Evolutionary conservation across 2,797 vertebrate genomes (phyloP), one percentile per base, ranked within the genome.

Genomic region (Poeciliopsis turneri): DNA sequence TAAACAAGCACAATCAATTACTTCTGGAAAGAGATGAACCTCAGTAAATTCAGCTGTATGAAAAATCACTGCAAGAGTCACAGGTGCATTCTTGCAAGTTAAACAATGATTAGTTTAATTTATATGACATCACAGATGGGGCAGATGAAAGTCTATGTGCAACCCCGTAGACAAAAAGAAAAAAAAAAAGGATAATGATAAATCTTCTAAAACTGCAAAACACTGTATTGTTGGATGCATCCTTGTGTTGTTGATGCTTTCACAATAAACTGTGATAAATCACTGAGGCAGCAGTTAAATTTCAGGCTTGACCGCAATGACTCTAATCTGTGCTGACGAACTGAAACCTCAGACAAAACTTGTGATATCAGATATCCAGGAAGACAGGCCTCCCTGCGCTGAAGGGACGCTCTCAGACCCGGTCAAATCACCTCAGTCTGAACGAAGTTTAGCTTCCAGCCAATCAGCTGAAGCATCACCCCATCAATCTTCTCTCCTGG

Each of bases 401-500:
- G 59, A 84, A 83, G 66, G 55, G 87, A 87, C 76, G 5, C 72
- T 87, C 82, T 78, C 71, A 57, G 90, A 46, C 81, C 82, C 13
- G 45, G 88, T 87, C 86, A 86, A 83, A 57, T 92, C 90, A 93
- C 87, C 82, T 78, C 77, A 86, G 87, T 83, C 82, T 85, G 90
- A 92, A 87, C 87, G 55, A 82, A 92, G 89, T 85, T 84, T 87
- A 80, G 87, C 88, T 86, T 87, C 72, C 79, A 87, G 88, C 87
- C 73, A 74, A 79, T 88, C 80, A 76, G 77, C 82, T 45, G 77
- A 89, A 82, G 90, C 88, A 76, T 91, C 89, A 69, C 88, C 89
- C 87, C 87, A 91, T 92, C 88, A 85, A 88, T 83, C 77, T 68
- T 20, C 86, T 84, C 93, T 75, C 76, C 84, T 86, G 89, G 92